phyloP scores from a whole-genome alignment of 2,113 vertebrate species.

The Aphelocoma coerulescens region DNA sequence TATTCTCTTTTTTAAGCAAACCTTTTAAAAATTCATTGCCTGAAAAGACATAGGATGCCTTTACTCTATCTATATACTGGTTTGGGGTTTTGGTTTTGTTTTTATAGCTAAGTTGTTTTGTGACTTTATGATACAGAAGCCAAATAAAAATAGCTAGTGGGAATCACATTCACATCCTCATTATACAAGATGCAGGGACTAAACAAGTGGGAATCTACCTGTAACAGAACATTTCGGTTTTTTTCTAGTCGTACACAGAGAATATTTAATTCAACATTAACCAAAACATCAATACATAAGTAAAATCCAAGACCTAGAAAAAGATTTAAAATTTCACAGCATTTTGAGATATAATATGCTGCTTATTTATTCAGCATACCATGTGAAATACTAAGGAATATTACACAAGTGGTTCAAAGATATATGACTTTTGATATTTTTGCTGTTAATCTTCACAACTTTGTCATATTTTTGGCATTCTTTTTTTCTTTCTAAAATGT shows the following conservation, averaged over 20 bases:
- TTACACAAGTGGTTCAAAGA: neutral
- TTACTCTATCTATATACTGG: neutral
- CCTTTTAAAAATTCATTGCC: conserved; percentile 57
- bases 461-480: neutral
- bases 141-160: conserved; percentile 26
- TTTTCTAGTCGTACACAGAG: neutral
- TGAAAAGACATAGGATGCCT: neutral
- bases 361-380: neutral
- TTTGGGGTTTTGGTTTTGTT: neutral
- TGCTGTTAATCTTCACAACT: neutral
- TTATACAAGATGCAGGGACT: neutral
- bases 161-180: neutral
- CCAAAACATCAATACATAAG: neutral
- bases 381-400: neutral
- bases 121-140: neutral
- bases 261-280: neutral
- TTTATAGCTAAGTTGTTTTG: conserved; percentile 9
- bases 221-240: neutral
- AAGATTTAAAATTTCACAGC: neutral
- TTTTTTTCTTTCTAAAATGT: neutral
- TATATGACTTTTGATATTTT: neutral
- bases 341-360: neutral
- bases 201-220: neutral
- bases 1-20: conserved; percentile 40
- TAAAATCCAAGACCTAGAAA: neutral